Percentiles rank a stretch among this genome's conserved stretches.
These are phyloP conservation scores for Homarus gammarus DNA, from an alignment of 2,888 invertebrate genomes.

Conservation along the genomic window DNA sequence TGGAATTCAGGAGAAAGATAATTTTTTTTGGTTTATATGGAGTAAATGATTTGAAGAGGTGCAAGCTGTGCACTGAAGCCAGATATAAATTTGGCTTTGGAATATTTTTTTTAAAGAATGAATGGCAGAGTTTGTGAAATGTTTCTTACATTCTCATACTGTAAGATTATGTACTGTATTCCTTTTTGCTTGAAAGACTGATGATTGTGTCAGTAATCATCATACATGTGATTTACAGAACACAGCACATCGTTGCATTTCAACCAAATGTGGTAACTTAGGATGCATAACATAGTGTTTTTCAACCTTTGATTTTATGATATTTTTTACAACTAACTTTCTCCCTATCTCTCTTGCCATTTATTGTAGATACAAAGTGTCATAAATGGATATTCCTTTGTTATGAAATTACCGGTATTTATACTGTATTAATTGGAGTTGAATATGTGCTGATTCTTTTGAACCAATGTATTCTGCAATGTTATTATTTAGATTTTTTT, in stretches of 20 bases:
- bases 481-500: constrained; percentile 28
- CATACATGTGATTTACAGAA: neutral
- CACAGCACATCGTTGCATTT: neutral
- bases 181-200: neutral
- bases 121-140: neutral
- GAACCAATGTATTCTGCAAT: neutral
- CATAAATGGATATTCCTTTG: neutral
- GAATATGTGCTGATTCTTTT: constrained; percentile 2
- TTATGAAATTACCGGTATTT: neutral
- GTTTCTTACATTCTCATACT: neutral
- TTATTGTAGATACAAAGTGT: neutral
- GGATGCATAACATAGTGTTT: constrained; percentile 8
- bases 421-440: neutral
- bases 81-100: neutral
- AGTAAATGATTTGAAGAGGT: neutral
- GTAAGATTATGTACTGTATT: neutral
- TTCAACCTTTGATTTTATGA: neutral
- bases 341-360: neutral
- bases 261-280: neutral
- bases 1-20: neutral
- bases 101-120: neutral
- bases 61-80: neutral
- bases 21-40: constrained; percentile 18
- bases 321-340: neutral
- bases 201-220: neutral